phyloP scores from a whole-genome alignment of 2,888 invertebrate species.

The Plemyria rubiginata region DNA sequence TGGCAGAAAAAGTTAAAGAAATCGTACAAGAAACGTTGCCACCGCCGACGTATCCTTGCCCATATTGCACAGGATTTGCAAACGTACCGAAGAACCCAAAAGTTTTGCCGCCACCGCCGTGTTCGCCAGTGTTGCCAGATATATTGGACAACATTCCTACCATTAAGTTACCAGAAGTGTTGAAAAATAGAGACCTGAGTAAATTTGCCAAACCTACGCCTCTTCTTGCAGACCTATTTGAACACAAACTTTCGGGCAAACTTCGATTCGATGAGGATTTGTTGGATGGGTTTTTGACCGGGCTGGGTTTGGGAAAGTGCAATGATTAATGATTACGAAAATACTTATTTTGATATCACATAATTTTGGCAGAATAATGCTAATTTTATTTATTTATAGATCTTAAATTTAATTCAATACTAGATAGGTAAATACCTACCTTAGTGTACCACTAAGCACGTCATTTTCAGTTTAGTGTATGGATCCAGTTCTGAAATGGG shows the following conservation, averaged over 20 bases:
- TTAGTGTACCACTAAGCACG: too few relatives aligned
- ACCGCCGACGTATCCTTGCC: constrained; percentile 25
- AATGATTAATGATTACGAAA: neutral
- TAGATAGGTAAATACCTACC: too few relatives aligned
- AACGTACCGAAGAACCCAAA: constrained; percentile 39
- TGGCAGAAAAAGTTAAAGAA: constrained; percentile 29
- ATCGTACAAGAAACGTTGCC: constrained; percentile 15
- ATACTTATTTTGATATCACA: neutral
- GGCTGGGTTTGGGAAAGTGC: constrained; percentile 44
- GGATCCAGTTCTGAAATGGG: too few relatives aligned
- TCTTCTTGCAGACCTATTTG: constrained; percentile 33
- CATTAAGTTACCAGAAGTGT: constrained; percentile 36
- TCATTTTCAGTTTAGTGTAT: too few relatives aligned
- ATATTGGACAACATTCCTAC: constrained; percentile 45
- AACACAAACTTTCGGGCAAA: constrained; percentile 37
- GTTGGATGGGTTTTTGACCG: constrained; percentile 52
- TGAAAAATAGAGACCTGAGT: constrained; percentile 33
- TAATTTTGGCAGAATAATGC: too few relatives aligned
- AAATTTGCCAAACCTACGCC: constrained; percentile 9
- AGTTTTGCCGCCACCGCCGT: constrained; percentile 41
- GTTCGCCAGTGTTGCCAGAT: constrained; percentile 46
- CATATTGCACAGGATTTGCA: constrained; percentile 39
- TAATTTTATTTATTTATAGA: too few relatives aligned
- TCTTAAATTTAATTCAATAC: too few relatives aligned
- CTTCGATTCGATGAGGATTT: constrained; percentile 54